Evolutionary conservation across 1,140 invertebrate species (phyloP).

Genomic region (Bombus superbus): DNA sequence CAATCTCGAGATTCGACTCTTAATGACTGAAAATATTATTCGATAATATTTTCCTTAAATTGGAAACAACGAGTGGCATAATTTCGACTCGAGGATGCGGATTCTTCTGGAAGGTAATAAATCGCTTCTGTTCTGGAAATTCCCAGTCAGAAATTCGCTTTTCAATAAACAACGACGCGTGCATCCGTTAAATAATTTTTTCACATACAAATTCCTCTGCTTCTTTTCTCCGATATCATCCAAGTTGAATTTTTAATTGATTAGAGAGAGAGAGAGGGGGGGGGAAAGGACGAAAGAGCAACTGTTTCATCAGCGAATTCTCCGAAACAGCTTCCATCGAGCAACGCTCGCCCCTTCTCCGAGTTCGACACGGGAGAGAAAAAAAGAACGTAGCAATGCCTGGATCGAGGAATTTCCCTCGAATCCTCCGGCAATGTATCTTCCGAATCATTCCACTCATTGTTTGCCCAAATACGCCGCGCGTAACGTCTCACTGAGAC

Average conservation of each 20-base stretch:
- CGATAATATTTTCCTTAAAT: neutral
- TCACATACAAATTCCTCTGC: no score
- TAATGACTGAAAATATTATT: neutral
- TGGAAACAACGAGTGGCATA: neutral
- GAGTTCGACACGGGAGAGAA: neutral
- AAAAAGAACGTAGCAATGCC: slow-evolving; percentile 3
- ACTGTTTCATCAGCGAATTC: neutral
- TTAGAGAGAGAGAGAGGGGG: no score
- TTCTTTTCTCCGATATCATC: no score
- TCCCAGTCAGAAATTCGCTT: no score
- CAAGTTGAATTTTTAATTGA: no score
- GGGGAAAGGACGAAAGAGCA: neutral
- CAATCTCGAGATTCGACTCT: neutral
- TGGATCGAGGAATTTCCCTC: slow-evolving; percentile 12
- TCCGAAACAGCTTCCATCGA: neutral
- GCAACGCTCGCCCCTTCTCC: neutral
- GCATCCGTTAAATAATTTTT: no score
- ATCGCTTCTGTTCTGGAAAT: no score
- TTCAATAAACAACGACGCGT: no score
- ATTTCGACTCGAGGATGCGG: no score
- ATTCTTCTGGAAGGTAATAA: no score
- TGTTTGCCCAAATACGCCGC: slow-evolving; percentile 42
- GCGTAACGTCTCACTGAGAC: slow-evolving; percentile 35
- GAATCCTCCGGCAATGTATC: slow-evolving; percentile 20
- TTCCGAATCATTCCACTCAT: slow-evolving; percentile 40